Evolutionary conservation across 2,888 invertebrate genomes (phyloP).

Genomic region (Temnothorax rugatulus): DNA sequence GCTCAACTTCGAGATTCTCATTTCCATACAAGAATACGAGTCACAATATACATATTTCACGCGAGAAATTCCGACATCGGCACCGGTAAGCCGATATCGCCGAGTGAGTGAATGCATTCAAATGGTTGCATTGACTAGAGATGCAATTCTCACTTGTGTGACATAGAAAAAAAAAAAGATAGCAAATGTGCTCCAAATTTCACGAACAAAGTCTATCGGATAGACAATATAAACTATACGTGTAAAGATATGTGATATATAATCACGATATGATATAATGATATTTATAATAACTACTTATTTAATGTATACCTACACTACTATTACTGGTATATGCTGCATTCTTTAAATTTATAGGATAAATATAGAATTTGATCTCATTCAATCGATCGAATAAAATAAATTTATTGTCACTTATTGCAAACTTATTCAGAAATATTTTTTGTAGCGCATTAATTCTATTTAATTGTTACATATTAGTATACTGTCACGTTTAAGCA

Average conservation of each 20-base stretch:
- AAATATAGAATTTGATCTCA: not conserved
- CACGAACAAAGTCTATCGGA: not conserved
- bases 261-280: not conserved
- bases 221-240: not conserved
- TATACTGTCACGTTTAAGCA: not conserved
- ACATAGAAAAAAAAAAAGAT: constrained; percentile 4
- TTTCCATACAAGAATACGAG: constrained; percentile 64
- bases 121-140: constrained; percentile 47
- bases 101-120: constrained; percentile 54
- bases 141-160: constrained; percentile 12
- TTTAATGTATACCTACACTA: not conserved
- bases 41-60: constrained; percentile 63
- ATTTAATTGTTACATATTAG: not conserved
- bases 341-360: not conserved
- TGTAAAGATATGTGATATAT: not conserved
- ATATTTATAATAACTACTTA: not conserved
- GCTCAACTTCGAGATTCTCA: constrained; percentile 60
- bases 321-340: no score
- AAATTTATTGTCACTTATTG: not conserved
- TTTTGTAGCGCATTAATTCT: not conserved
- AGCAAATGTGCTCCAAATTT: constrained; percentile 3
- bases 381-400: not conserved
- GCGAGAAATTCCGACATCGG: constrained; percentile 47
- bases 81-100: constrained; percentile 35
- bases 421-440: not conserved